Base-by-base conservation (phyloP, 2,888 invertebrate genomes). In the Augiades crinisus region DNA sequence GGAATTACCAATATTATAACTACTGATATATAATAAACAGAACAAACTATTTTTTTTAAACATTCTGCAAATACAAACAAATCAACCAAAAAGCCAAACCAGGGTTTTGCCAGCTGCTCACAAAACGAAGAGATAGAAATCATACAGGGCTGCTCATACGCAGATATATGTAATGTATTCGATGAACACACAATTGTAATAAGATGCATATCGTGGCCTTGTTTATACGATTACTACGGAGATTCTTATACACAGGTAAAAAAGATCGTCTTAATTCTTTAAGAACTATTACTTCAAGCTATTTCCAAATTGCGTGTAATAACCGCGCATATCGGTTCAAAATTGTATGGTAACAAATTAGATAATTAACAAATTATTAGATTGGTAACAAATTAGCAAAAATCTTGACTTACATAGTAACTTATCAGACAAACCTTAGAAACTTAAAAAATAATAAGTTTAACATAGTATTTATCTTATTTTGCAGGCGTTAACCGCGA, bases 111-210 rank as follows among this genome's bases (percentile, higher is more conserved):
- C 46, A 66, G 76, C 12, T 70, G 71, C 8, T 54, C 69, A 1
- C 64, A 70, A 40, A 54, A 57, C 36, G 85, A 88, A 60, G 83
- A 73, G 61, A 62, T 74, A 3, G 80, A 85, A 49, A 85, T 87
- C 24, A 65, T 71, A 4, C 74, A 80, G 55, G 87, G 80, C 8
- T 78, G 78, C 53, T 65, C 78, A 0, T 69, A 81, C 53, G 77
- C 86, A 6, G 88, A 88, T 50, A 58, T 87, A 14, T 88, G 86
- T 57, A 85, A 84, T 56, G 63, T 88, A 45, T 88, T 86, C 54
- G 85, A 85, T 17, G 73, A 78, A 3, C 53, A 72, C 43, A 80
- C 84, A 0, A 66, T 88, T 33, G 80, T 82, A 2, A 63, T 57
- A 5, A 56, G 61, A 14, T 81, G 72, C 50, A 73, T 88, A 58